Conservation (phyloP, 2,888 invertebrate species). For the Quadroppia sp. region DNA sequence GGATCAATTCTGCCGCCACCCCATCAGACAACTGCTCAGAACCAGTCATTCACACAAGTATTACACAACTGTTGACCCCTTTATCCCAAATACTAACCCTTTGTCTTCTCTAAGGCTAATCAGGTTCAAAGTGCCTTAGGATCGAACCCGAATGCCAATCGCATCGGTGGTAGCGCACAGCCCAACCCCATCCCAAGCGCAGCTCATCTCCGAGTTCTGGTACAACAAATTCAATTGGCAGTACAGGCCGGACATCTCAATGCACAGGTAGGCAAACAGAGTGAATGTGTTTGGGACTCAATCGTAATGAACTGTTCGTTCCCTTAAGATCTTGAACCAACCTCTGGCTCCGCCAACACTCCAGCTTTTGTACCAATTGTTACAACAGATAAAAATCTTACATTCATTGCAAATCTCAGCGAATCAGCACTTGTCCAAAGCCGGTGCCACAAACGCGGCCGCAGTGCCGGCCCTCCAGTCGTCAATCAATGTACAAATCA, state of each 20-base stretch:
- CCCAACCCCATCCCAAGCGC: conserved; percentile 62
- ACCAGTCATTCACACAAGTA: conserved; percentile 50
- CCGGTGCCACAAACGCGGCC: conserved; percentile 40
- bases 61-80: background rate
- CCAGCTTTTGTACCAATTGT: conserved; percentile 80
- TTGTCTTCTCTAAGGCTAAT: conserved; percentile 18
- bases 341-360: conserved; percentile 88
- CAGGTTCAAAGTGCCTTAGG: conserved; percentile 41
- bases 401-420: conserved; percentile 62
- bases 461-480: conserved; percentile 55
- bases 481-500: conserved; percentile 78
- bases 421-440: conserved; percentile 45
- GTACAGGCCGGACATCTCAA: conserved; percentile 88
- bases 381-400: conserved; percentile 80
- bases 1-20: conserved; percentile 49
- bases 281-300: background rate
- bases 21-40: conserved; percentile 49
- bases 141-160: conserved; percentile 21
- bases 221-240: conserved; percentile 89
- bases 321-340: conserved; percentile 75
- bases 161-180: conserved; percentile 37
- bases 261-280: conserved; percentile 61
- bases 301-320: conserved; percentile 60
- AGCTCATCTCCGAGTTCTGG: conserved; percentile 80
- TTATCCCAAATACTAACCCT: background rate